Conservation (phyloP, 2,797 vertebrate genomes). For the Rhabdomys pumilio region DNA sequence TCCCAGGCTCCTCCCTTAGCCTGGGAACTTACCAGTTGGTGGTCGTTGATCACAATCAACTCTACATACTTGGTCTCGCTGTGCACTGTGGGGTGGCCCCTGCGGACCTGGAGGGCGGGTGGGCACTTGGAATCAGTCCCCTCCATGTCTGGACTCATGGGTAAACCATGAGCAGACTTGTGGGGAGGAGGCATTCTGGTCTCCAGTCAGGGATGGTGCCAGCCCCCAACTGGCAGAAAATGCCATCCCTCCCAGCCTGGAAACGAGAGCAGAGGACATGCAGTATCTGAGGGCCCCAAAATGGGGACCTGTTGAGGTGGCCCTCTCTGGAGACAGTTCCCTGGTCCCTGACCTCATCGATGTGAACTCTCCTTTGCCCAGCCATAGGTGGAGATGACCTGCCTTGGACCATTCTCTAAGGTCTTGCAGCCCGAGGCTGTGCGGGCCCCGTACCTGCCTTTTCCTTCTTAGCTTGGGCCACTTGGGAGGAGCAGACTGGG, state of each 20-base stretch:
- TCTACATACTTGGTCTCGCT: slow-evolving; percentile 99
- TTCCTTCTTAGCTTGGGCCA: slow-evolving; percentile 87
- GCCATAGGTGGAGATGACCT: not conserved
- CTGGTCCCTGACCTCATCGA: not conserved
- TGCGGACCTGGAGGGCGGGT: slow-evolving; percentile 91
- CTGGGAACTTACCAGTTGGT: slow-evolving; percentile 92
- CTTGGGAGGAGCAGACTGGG: slow-evolving; percentile 46
- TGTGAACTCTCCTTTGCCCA: slow-evolving; percentile 26
- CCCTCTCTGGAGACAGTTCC: not conserved
- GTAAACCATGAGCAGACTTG: accelerated
- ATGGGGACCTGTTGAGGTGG: not conserved
- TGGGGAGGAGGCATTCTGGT: not conserved
- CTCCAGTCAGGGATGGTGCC: not conserved
- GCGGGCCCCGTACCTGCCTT: slow-evolving; percentile 89
- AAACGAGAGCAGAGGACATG: not conserved
- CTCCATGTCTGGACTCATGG: slow-evolving; percentile 73
- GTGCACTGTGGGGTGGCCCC: slow-evolving; percentile 94
- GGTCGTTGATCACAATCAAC: slow-evolving; percentile 97
- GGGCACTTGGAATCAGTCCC: slow-evolving; percentile 76
- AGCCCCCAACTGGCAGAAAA: not conserved
- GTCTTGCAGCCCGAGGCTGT: slow-evolving; percentile 83
- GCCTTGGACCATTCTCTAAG: slow-evolving; percentile 66
- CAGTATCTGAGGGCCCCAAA: not conserved
- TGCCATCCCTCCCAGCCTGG: not conserved
- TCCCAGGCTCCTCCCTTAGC: not conserved